These are phyloP conservation scores for Argyrosomus japonicus DNA, from an alignment of 2,113 vertebrate genomes.

Conservation along the genomic window DNA sequence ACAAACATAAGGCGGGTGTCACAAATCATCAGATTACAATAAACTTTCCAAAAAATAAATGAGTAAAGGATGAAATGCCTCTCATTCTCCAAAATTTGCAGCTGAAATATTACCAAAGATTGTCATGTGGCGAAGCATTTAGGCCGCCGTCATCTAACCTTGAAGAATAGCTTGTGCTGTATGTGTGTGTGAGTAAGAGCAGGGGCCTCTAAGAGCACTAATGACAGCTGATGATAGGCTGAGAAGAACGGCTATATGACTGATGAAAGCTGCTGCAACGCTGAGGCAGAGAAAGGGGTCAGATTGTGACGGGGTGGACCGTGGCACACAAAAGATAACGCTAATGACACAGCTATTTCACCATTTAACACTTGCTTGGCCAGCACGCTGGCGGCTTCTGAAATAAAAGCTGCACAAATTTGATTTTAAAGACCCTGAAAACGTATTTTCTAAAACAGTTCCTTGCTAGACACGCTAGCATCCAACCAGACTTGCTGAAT, in stretches of 20 bases:
- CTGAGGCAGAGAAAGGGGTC: constrained; percentile 54
- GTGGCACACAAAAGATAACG: constrained; percentile 55
- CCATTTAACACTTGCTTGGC: constrained; percentile 57
- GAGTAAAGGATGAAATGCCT: neutral
- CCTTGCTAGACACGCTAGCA: neutral
- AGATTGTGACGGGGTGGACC: constrained; percentile 53
- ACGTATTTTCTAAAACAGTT: neutral
- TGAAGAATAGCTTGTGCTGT: constrained; percentile 48
- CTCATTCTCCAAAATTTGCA: constrained; percentile 21
- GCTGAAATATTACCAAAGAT: constrained; percentile 48
- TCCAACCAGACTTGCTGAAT: neutral
- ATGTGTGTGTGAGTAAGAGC: constrained; percentile 61
- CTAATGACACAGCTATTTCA: constrained; percentile 56
- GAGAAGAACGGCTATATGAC: constrained; percentile 63
- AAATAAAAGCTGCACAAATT: neutral
- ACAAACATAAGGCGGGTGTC: constrained; percentile 31
- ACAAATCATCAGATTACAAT: constrained; percentile 27
- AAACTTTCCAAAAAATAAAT: constrained; percentile 22
- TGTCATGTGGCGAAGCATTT: constrained; percentile 28
- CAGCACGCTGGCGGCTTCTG: neutral
- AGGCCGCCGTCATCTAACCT: constrained; percentile 40
- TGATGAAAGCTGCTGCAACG: constrained; percentile 73
- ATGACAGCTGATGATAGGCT: constrained; percentile 79
- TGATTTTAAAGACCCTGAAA: neutral
- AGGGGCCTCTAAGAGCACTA: constrained; percentile 68